Percentiles rank a stretch among this genome's conserved stretches.
phyloP scores from a whole-genome alignment of 2,113 vertebrate species.

The Lynx canadensis region DNA sequence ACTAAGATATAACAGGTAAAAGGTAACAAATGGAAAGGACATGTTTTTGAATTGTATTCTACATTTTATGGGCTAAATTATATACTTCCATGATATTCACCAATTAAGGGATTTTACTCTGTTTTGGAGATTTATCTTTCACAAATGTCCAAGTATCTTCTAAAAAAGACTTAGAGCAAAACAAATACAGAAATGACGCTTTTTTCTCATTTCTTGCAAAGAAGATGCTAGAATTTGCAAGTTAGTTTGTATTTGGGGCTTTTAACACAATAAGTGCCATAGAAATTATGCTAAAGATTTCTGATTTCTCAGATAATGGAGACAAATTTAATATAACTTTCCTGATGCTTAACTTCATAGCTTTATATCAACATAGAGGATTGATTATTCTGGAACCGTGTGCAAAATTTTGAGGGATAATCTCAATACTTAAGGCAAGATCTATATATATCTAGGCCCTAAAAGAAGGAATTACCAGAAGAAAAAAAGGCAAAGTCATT shows the following conservation, averaged over 20 bases:
- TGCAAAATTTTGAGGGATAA: neutral
- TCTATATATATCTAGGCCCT: neutral
- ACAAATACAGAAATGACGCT: neutral
- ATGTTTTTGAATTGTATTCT: neutral
- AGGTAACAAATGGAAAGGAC: neutral
- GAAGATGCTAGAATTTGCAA: neutral
- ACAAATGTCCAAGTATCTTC: neutral
- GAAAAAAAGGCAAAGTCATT: neutral
- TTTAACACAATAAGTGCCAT: neutral
- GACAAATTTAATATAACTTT: neutral
- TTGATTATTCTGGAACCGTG: neutral
- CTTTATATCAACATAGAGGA: neutral
- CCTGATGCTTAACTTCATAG: neutral
- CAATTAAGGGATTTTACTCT: neutral
- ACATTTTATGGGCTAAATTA: neutral
- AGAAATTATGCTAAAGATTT: neutral
- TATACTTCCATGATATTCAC: neutral
- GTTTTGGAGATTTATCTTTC: neutral
- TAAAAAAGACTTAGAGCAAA: neutral
- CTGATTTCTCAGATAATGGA: neutral
- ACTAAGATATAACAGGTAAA: neutral
- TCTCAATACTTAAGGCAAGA: neutral
- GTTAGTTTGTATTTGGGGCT: neutral
- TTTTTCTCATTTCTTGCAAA: neutral
- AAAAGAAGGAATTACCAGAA: neutral